Percentiles rank a stretch among this genome's conserved stretches.
Conservation (phyloP, 2,113 vertebrate species). For the Pollachius pollachius region DNA sequence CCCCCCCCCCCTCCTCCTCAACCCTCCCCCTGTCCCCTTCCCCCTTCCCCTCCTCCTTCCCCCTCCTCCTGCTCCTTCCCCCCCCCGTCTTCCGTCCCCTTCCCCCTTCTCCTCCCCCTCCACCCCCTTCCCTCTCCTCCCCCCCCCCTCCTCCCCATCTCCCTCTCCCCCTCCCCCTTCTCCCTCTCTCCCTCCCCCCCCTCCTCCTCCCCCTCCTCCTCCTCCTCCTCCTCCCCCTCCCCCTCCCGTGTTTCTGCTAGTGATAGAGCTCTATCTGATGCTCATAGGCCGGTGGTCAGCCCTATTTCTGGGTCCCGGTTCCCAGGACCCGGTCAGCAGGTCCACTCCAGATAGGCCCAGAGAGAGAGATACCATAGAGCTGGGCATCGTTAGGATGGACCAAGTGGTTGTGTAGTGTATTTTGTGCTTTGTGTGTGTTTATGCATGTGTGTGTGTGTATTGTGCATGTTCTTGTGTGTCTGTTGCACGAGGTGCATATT, state of each 20-base stretch:
- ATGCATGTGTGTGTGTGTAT: too few species aligned
- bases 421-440: not conserved
- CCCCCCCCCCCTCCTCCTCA: not conserved
- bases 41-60: not conserved
- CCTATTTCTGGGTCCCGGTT: slow-evolving; percentile 67
- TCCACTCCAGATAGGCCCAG: too few species aligned
- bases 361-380: too few species aligned
- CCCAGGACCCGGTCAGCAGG: slow-evolving; percentile 50
- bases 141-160: not conserved
- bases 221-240: slow-evolving; percentile 19
- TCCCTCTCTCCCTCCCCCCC: not conserved
- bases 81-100: not conserved
- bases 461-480: too few species aligned
- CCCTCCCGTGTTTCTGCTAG: slow-evolving; percentile 9
- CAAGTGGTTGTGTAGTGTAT: not conserved
- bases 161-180: not conserved
- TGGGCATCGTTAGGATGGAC: too few species aligned
- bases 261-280: slow-evolving; percentile 26
- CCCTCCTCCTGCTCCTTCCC: not conserved
- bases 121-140: not conserved
- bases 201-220: too few species aligned
- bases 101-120: not conserved
- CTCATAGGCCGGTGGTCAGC: slow-evolving; percentile 33
- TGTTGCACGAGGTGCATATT: not conserved
- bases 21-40: not conserved